Evolutionary conservation across 1,140 invertebrate species (phyloP), one percentile per base, ranked within the genome.

Genomic region (Rhyzopertha dominica): DNA sequence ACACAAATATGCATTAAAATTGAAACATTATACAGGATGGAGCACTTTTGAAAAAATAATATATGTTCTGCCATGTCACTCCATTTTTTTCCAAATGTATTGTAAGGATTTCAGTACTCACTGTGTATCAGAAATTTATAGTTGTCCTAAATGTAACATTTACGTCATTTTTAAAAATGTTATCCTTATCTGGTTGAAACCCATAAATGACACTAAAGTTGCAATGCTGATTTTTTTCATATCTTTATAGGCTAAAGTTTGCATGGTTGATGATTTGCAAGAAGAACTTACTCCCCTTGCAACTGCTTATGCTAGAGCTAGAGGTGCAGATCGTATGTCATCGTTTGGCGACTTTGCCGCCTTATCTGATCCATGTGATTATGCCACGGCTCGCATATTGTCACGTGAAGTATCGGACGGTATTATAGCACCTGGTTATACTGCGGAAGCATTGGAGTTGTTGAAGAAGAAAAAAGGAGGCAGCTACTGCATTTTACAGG

Each of bases 321-420:
- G 96, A 69, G 94, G 95, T 23, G 95, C 95, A 12, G 96, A 99
- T 69, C 79, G 96, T 39, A 98, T 99, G 96, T 97, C 93, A 4
- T 98, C 95, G 8, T 99, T 98, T 71, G 95, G 96, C 0, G 96
- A 99, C 71, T 98, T 99, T 67, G 80, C 98, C 25, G 92, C 94
- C 8, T 64, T 99, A 0, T 98, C 94, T 0, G 93, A 97, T 62
- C 60, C 71, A 2, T 99, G 95, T 67, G 96, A 99, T 71, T 78
- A 75, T 18, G 52, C 81, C 9, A 98, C 95, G 0, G 95, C 84
- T 0, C 75, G 70, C 53, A 81, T 87, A 14, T 83, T 86, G 26
- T 81, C 82, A 0, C 67, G 82, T 14, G 84, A 87, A 62, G 93
- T 99, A 0, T 98, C 95, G 2, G 96, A 99, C 74, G 96, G 96